A percentile compares a stretch with the other conserved stretches of the same genome.
Conservation (phyloP, 2,888 invertebrate species). For the Kryphioiulus occultus region DNA sequence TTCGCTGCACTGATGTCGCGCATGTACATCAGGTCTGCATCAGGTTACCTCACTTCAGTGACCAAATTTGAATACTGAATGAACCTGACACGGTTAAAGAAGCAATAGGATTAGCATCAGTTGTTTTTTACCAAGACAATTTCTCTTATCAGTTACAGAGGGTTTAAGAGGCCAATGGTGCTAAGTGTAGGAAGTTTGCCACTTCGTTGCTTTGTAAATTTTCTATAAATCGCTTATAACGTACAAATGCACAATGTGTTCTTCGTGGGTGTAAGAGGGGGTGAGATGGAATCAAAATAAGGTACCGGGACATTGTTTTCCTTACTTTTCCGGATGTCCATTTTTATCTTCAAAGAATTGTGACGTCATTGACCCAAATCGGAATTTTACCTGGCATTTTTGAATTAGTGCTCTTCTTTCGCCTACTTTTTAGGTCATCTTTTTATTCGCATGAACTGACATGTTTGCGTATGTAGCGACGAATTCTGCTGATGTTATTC, state of each 20-base stretch:
- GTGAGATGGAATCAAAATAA: not conserved
- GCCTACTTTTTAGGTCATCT: not conserved
- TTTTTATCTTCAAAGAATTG: slow-evolving; percentile 22
- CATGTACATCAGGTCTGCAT: not conserved
- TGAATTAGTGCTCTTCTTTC: not conserved
- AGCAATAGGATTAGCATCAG: slow-evolving; percentile 14
- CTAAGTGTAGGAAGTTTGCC: slow-evolving; percentile 20
- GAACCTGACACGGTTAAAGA: not conserved
- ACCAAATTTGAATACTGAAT: not conserved
- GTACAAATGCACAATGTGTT: not conserved
- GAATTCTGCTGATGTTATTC: not conserved
- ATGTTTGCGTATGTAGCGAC: not conserved
- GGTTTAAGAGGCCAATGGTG: not conserved
- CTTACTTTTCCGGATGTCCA: not conserved
- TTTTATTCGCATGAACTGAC: not conserved
- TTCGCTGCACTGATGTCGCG: not conserved
- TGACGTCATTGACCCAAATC: slow-evolving; percentile 35
- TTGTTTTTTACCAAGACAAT: not conserved
- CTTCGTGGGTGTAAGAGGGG: not conserved
- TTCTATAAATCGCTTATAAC: not conserved
- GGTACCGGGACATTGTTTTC: not conserved
- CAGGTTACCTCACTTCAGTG: not conserved
- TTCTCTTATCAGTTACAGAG: not conserved
- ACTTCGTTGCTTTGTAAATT: not conserved
- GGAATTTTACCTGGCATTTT: slow-evolving; percentile 32